Evolutionary conservation across 30 jellyfish, hydroid and myxozoan genomes (phyloP), one percentile per base, ranked within the genome.

Genomic region (Turritopsis dohrnii): DNA sequence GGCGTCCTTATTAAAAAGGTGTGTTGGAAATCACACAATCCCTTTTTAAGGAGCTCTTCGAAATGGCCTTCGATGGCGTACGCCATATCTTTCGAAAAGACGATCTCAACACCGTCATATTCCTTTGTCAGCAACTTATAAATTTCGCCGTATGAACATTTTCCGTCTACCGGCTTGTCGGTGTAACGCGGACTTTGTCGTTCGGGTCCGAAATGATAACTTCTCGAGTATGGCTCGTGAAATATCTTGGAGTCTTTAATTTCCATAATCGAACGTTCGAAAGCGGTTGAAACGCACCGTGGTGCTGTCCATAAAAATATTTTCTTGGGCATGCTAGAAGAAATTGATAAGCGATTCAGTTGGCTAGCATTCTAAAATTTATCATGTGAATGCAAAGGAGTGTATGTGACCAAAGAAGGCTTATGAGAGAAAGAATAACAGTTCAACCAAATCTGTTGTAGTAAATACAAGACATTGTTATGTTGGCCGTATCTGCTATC

Each of bases 221-320:
- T 86, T 83, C 85, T 66, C 0, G 92, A 85, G 75, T 28, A 94
- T 4, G 99, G 99, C 91, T 94, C 97, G 74, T 94, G 99, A 71
- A 94, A 76, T 29, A 89, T 71, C 66, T 94, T 89, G 82, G 91
- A 72, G 88, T 88, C 86, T 28, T 94, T 86, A 53, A 94, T 71
- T 65, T 94, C 96, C 96, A 89, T 88, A 30, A 94, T 79, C 9
- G 96, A 88, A 21, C 96, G 83, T 79, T 94, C 99, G 81, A 94
- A 94, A 1, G 99, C 99, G 18, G 99, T 94, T 29, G 96, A 88
- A 20, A 89, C 89, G 82, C 99, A 88, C 25, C 99, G 82, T 16
- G 99, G 97, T 18, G 96, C 92, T 0, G 96, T 89, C 99, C 99
- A 94, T 41, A 94, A 88, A 86, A 94, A 90, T 0, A 90, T 89